phyloP scores from a whole-genome alignment of 30 jellyfish, hydroid and myxozoan genomes.

The Chironex yamaguchii region DNA sequence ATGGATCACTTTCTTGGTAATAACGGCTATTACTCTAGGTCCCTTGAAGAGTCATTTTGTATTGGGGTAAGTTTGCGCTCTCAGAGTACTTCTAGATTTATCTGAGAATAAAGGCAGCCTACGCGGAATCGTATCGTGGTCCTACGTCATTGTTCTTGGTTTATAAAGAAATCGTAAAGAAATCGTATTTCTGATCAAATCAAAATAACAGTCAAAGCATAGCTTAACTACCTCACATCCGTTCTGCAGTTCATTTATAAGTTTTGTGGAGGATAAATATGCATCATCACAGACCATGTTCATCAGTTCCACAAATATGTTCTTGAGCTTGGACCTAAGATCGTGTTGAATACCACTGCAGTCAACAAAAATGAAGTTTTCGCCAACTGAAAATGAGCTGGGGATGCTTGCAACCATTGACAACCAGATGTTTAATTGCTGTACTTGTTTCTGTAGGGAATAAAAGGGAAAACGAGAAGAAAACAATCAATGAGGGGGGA shows the following conservation, averaged over 20 bases:
- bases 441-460: slow-evolving; percentile 71
- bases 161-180: too few relatives aligned
- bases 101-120: too few relatives aligned
- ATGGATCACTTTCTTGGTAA: too few relatives aligned
- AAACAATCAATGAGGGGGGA: neutral
- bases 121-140: too few relatives aligned
- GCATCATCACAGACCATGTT: slow-evolving; percentile 49
- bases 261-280: slow-evolving; percentile 53
- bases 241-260: slow-evolving; percentile 43
- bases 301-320: slow-evolving; percentile 47
- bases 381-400: slow-evolving; percentile 30
- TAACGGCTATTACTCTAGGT: too few relatives aligned
- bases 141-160: too few relatives aligned
- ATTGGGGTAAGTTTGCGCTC: too few relatives aligned
- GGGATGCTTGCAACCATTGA: slow-evolving; percentile 58
- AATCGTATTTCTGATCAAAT: too few relatives aligned
- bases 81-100: too few relatives aligned
- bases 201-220: too few relatives aligned
- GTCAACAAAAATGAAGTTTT: slow-evolving; percentile 75
- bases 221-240: slow-evolving; percentile 58
- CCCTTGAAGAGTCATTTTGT: too few relatives aligned
- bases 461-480: neutral
- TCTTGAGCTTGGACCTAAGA: slow-evolving; percentile 64
- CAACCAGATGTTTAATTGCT: slow-evolving; percentile 59
- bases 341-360: slow-evolving; percentile 43